phyloP scores from a whole-genome alignment of 2,113 vertebrate species.

The Oreotrochilus melanogaster region DNA sequence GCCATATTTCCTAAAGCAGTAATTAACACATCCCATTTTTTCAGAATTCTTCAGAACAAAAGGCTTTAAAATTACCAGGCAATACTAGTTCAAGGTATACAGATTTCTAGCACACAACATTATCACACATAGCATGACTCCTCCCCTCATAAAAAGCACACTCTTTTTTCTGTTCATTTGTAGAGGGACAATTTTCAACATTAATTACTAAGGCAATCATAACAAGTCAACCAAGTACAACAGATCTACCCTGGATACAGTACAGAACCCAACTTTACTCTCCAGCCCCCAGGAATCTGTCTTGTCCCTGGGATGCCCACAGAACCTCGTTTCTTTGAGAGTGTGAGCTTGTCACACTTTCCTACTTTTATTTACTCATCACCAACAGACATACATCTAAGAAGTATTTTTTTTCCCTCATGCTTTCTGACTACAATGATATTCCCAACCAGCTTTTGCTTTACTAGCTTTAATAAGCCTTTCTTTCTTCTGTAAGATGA shows the following conservation, averaged over 20 bases:
- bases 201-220: neutral
- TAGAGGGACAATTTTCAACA: neutral
- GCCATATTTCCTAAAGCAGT: neutral
- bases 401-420: neutral
- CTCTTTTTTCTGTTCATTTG: neutral
- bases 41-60: neutral
- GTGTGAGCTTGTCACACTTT: neutral
- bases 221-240: neutral
- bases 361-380: neutral
- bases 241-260: neutral
- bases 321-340: neutral
- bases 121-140: neutral
- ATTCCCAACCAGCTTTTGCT: neutral
- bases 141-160: neutral
- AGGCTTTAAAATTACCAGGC: neutral
- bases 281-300: neutral
- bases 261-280: fast-evolving
- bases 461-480: neutral
- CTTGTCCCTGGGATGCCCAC: neutral
- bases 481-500: neutral
- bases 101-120: neutral
- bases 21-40: neutral
- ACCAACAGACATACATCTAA: neutral
- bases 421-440: neutral
- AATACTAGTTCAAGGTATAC: neutral